Percentiles rank a stretch among this genome's conserved stretches.
Conservation (phyloP, 2,888 invertebrate genomes). For the Cancer borealis region DNA sequence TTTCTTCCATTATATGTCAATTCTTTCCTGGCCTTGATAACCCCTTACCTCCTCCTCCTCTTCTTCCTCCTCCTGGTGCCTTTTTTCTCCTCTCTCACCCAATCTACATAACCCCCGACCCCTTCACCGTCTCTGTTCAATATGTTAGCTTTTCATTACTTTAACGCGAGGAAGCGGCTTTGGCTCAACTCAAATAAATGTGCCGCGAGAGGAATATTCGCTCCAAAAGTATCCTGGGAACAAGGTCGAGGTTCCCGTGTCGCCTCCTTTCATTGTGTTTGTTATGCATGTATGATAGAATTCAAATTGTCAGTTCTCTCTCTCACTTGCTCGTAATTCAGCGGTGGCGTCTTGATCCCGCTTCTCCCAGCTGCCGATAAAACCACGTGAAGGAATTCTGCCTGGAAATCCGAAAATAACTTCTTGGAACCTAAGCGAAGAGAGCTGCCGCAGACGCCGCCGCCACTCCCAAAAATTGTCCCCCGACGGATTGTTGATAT, state of each 20-base stretch:
- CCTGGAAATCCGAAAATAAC: not conserved
- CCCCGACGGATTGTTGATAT: not conserved
- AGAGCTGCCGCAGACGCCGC: not conserved
- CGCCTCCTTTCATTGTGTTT: conserved; percentile 7
- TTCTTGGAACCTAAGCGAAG: not conserved
- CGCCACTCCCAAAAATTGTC: conserved; percentile 27
- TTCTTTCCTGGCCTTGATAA: conserved; percentile 24
- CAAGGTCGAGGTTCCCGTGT: not conserved
- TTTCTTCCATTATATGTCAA: not conserved
- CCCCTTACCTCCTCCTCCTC: not conserved
- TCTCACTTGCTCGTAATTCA: conserved; percentile 21
- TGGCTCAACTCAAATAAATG: conserved; percentile 21
- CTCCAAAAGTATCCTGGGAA: not conserved
- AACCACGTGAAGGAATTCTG: conserved; percentile 28
- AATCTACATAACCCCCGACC: conserved; percentile 18
- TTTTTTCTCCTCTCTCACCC: conserved; percentile 9
- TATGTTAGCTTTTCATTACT: conserved; percentile 45
- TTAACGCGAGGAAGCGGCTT: conserved; percentile 43
- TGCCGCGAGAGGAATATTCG: not conserved
- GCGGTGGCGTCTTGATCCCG: not conserved
- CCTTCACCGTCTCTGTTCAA: conserved; percentile 26
- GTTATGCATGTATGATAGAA: conserved; percentile 53
- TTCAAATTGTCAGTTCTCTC: conserved; percentile 48
- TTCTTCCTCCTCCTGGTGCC: conserved; percentile 2
- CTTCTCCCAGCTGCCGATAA: not conserved